phyloP scores from a whole-genome alignment of 2,888 invertebrate genomes.

The Oxyscelio sp. region DNA sequence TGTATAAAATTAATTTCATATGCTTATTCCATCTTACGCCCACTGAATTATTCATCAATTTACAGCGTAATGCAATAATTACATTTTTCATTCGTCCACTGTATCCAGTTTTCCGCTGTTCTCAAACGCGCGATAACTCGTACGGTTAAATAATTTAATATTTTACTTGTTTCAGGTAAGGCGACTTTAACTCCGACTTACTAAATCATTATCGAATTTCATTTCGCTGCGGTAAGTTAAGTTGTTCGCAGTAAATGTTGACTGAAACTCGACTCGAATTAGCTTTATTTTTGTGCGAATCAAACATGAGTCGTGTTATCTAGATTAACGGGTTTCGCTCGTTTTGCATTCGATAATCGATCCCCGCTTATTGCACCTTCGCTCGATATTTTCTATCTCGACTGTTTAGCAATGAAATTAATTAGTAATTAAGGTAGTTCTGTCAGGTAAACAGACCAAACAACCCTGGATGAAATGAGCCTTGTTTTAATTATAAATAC shows the following conservation, averaged over 20 bases:
- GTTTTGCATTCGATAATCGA: slow-evolving; percentile 49
- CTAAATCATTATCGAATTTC: slow-evolving; percentile 56
- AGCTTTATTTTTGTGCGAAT: slow-evolving; percentile 55
- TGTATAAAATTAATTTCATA: slow-evolving; percentile 21
- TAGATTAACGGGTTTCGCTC: slow-evolving; percentile 41
- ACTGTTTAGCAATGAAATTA: too few relatives aligned
- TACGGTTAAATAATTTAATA: slow-evolving; percentile 46
- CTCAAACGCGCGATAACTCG: slow-evolving; percentile 20
- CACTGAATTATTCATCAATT: slow-evolving; percentile 13
- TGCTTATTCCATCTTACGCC: slow-evolving; percentile 9
- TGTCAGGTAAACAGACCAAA: too few relatives aligned
- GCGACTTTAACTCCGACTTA: slow-evolving; percentile 7
- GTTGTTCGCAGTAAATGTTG: slow-evolving; percentile 58
- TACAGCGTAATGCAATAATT: background rate
- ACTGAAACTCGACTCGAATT: slow-evolving; percentile 63
- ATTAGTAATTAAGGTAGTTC: too few relatives aligned
- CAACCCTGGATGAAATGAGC: too few relatives aligned
- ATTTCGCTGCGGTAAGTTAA: slow-evolving; percentile 52
- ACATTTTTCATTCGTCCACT: background rate
- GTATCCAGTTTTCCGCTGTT: too few relatives aligned
- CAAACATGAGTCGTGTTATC: slow-evolving; percentile 40
- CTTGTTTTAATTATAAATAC: too few relatives aligned
- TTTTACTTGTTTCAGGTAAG: slow-evolving; percentile 63
- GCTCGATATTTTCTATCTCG: background rate
- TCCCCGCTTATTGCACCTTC: slow-evolving; percentile 19